Conservation (phyloP, 2,113 vertebrate species). For the Hippocampus abdominalis region DNA sequence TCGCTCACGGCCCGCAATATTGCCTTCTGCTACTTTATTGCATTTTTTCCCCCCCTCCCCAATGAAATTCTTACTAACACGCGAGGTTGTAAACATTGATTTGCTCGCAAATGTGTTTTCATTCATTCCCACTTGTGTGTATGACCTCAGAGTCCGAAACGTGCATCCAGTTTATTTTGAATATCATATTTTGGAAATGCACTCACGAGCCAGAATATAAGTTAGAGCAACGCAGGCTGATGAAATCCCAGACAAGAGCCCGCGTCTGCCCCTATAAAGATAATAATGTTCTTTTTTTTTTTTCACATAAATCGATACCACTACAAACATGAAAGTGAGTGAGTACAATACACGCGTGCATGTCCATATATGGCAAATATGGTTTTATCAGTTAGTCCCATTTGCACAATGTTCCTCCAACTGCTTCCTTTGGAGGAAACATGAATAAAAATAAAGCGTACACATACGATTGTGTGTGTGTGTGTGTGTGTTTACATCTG, state of each 20-base stretch:
- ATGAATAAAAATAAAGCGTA: no score
- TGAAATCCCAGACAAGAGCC: background rate
- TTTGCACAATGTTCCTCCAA: background rate
- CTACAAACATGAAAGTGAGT: background rate
- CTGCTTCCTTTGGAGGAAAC: no score
- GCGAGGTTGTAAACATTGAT: slow-evolving; percentile 72
- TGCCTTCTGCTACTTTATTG: slow-evolving; percentile 66
- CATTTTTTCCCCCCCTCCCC: slow-evolving; percentile 47
- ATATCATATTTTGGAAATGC: background rate
- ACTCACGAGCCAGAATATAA: background rate
- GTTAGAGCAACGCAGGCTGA: background rate
- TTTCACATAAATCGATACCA: background rate
- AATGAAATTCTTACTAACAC: slow-evolving; percentile 67
- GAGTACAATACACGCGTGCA: background rate
- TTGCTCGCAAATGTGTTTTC: slow-evolving; percentile 65
- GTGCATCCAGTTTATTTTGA: slow-evolving; percentile 28
- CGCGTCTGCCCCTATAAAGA: background rate
- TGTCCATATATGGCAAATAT: background rate
- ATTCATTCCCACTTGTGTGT: slow-evolving; percentile 46
- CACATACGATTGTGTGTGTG: no score
- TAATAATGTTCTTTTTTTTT: background rate
- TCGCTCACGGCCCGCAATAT: slow-evolving; percentile 46
- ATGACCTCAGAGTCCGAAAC: slow-evolving; percentile 41
- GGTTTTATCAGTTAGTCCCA: background rate
- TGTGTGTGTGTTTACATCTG: no score